Evolutionary conservation across 2,888 invertebrate genomes (phyloP), one percentile per base, ranked within the genome.

Genomic region (Euspilapteryx auroguttella): DNA sequence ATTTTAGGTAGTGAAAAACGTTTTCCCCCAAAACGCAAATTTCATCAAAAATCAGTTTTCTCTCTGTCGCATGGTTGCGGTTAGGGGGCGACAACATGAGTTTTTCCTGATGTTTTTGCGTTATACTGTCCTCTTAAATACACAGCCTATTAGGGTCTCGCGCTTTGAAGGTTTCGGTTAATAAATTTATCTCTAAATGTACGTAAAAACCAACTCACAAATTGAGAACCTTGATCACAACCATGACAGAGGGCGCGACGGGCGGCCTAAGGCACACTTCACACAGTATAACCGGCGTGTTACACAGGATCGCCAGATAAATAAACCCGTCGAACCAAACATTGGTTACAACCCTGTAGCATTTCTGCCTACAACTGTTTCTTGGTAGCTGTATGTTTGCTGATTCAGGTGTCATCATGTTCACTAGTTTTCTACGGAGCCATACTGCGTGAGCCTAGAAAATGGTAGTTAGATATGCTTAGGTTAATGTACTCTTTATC

Each of bases 251-350:
- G 0, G 10, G 13, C 0, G 43, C 5, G 0, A 52, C 45, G 0
- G 68, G 64, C 1, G 41, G 21, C 13, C 42, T 47, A 21, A 68
- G 17, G 0, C 47, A 38, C 21, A 73, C 71, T 35, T 73, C 73
- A 32, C 55, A 57, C 12, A 73, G 34, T 33, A 73, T 69, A 0
- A 73, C 66, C 0, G 73, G 73, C 0, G 69, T 73, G 36, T 73
- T 73, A 33, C 55, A 57, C 8, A 73, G 39, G 25, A 73, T 73
- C 47, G 58, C 52, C 8, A 64, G 8, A 38, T 73, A 73, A 6
- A 73, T 69, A 38, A 65, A 59, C 0, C 47, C 40, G 34, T 79
- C 78, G 47, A 80, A 65, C 66, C 68, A 75, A 0, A 58, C 33
- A 33, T 49, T 63, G 9, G 51, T 53, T 3, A 65, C 51, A 0